Evolutionary conservation across 1,140 invertebrate genomes (phyloP), one percentile per base, ranked within the genome.

Genomic region (Pararge aegeria): DNA sequence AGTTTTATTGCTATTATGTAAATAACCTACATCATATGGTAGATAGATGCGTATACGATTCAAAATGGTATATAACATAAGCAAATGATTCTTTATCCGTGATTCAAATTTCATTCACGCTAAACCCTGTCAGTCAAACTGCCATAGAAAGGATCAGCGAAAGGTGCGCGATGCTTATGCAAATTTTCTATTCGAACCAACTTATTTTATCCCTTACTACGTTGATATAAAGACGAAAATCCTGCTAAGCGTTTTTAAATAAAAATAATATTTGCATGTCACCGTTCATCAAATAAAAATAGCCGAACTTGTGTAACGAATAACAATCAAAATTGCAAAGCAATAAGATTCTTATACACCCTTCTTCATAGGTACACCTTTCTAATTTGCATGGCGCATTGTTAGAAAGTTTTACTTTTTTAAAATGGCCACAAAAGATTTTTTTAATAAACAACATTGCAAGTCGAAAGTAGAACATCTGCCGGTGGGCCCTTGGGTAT

Each of bases 331-430:
- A 69, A 68, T 82, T 38, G 73, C 57, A 40, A 62, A 72, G 52
- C 62, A 59, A 55, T 51, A 29, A 5, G 7, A 38, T 68, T 60
- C 19, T 46, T 64, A 67, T 75, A 72, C 27, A 61, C 46, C 70
- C 27, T 78, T 74, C 20, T 49, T 61, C 59, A 50, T 37, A 37
- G 30, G 55, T 40, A 55, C 68, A 70, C 62, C 60, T 57, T 74
- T 77, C 86, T 89, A 89, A 89, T 89, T 89, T 89, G 86, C 86
- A 89, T 89, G 81, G 80, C 68, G 73, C 73, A 85, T 89, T 89
- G 86, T 87, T 66, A 77, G 68, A 73, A 82, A 80, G 70, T 79
- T 85, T 80, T 81, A 84, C 80, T 84, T 85, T 71, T 87, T 83
- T 70, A 15, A 84, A 87, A 83, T 82, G 74, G 77, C 83, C 81